phyloP scores from a whole-genome alignment of 1,140 invertebrate genomes.

The Lerema accius region DNA sequence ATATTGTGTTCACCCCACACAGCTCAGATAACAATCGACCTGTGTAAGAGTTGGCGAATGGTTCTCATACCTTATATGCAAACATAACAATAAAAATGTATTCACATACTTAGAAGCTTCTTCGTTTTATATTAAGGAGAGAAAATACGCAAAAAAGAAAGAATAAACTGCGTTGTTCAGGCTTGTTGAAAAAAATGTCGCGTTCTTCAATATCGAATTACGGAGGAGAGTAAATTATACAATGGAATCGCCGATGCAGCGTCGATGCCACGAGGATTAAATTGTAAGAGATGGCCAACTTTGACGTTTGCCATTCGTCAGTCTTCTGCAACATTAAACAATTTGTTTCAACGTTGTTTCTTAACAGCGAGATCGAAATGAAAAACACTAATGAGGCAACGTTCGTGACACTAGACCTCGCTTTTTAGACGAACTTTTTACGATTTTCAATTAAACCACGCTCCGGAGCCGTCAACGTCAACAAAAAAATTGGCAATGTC shows the following conservation, averaged over 20 bases:
- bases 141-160: too few species aligned
- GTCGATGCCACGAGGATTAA: too few species aligned
- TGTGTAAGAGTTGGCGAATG: background rate
- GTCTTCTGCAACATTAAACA: background rate
- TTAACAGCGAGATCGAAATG: background rate
- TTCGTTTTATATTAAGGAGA: too few species aligned
- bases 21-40: slow-evolving; percentile 1
- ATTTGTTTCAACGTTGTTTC: background rate
- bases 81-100: too few species aligned
- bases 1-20: slow-evolving; percentile 22
- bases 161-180: too few species aligned
- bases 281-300: background rate
- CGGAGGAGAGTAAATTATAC: too few species aligned
- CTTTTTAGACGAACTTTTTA: background rate
- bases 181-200: too few species aligned
- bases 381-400: background rate
- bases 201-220: too few species aligned
- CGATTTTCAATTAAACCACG: background rate
- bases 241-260: too few species aligned
- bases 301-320: background rate
- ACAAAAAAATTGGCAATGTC: slow-evolving; percentile 4
- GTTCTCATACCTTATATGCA: too few species aligned
- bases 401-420: background rate
- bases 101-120: too few species aligned
- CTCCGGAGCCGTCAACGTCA: background rate